phyloP scores from a whole-genome alignment of 2,113 vertebrate species.

The Hiodon tergisus region DNA sequence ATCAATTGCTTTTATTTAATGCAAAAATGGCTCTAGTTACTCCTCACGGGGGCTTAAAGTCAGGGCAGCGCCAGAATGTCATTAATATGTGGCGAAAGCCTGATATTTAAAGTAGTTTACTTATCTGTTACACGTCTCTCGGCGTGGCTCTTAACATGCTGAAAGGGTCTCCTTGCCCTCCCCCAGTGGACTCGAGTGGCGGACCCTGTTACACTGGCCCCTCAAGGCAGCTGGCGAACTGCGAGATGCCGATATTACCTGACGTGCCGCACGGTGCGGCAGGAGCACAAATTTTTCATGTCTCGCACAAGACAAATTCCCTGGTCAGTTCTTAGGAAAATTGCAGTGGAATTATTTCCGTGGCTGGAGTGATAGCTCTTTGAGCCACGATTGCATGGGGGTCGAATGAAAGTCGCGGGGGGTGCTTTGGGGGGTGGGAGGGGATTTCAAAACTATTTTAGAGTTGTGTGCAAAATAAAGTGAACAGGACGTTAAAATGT shows the following conservation, averaged over 20 bases:
- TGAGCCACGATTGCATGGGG: conserved; percentile 45
- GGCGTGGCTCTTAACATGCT: too few relatives aligned
- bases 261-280: conserved; percentile 51
- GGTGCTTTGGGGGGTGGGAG: too few relatives aligned
- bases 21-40: too few relatives aligned
- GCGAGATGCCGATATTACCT: conserved; percentile 31
- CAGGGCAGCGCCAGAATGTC: too few relatives aligned
- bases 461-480: conserved; percentile 17
- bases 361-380: conserved; percentile 41
- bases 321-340: conserved; percentile 53
- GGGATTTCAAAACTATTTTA: conserved; percentile 55
- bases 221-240: neutral
- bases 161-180: neutral
- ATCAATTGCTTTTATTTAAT: too few relatives aligned
- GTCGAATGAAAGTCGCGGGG: conserved; percentile 40
- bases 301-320: conserved; percentile 43
- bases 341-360: conserved; percentile 56
- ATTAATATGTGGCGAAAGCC: too few relatives aligned
- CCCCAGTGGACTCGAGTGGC: neutral
- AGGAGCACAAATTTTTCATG: conserved; percentile 45
- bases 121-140: too few relatives aligned
- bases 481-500: neutral
- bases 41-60: too few relatives aligned
- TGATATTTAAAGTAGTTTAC: too few relatives aligned
- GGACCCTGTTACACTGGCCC: neutral